Conservation (phyloP, 1,140 invertebrate genomes). For the Propsilocerus akamusi region DNA sequence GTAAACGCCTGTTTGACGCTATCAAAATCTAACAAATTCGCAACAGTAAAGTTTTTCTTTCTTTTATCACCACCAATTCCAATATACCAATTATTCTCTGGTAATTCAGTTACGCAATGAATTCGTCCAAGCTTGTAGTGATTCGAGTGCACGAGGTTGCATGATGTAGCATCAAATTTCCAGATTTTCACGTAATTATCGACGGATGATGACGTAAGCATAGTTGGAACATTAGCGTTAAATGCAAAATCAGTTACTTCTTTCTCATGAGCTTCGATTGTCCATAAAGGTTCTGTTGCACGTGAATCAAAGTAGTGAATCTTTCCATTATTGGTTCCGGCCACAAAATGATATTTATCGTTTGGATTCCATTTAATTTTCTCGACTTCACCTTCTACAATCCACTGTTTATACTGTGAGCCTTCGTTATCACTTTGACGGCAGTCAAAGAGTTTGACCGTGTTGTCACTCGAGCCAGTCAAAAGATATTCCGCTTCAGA, state of each 20-base stretch:
- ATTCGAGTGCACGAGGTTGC: neutral
- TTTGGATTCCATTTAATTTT: conserved; percentile 61
- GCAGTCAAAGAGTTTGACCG: conserved; percentile 62
- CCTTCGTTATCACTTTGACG: conserved; percentile 31
- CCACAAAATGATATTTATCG: conserved; percentile 28
- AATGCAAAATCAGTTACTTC: conserved; percentile 50
- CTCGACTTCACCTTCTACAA: conserved; percentile 64
- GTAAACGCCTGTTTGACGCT: neutral
- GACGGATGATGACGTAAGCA: conserved; percentile 17
- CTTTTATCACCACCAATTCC: neutral
- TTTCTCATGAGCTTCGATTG: conserved; percentile 54
- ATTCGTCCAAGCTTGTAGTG: neutral
- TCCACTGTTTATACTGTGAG: conserved; percentile 43
- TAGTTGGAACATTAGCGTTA: conserved; percentile 16
- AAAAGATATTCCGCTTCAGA: conserved; percentile 61
- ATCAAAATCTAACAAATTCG: neutral
- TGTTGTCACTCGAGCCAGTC: conserved; percentile 48
- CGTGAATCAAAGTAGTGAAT: conserved; percentile 65
- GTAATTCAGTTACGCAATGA: neutral
- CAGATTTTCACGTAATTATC: conserved; percentile 21
- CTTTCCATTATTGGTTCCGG: conserved; percentile 59
- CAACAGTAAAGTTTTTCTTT: neutral
- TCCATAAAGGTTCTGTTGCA: conserved; percentile 49
- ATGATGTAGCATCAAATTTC: conserved; percentile 12
- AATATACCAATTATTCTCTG: neutral